Base-by-base conservation (phyloP, 2,797 vertebrate genomes). In the Trichosurus vulpecula region DNA sequence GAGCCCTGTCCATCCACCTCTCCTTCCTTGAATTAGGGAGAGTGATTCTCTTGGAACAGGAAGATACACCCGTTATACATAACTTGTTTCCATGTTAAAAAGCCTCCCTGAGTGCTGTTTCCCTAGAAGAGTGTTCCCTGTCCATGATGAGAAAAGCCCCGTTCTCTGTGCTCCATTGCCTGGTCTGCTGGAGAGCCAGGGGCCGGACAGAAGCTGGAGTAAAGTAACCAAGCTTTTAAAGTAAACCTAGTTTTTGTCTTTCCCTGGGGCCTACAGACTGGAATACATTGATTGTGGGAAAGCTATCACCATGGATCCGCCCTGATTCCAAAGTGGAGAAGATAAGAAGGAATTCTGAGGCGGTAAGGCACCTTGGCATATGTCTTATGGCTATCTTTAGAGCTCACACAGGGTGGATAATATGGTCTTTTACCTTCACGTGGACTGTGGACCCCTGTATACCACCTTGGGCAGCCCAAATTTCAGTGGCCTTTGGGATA, bases 261-360 rank as follows among this genome's bases (percentile, higher is more conserved):
- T 97, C 91, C 93, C 96, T 96, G 97, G 94, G 94, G 95, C 90
- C 25, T 95, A 35, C 98, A 99, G 99, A 99, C 97, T 99, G 99
- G 99, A 99, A 99, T 97, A 99, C 99, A 0, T 99, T 99, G 74
- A 99, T 99, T 95, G 99, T 99, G 92, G 99, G 99, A 56, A 99
- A 99, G 97, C 99, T 99, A 53, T 99, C 99, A 13, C 98, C 98
- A 52, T 99, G 99, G 99, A 99, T 99, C 93, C 98, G 99, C 6
- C 98, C 99, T 1, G 99, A 99, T 98, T 99, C 99, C 1, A 99
- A 99, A 96, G 98, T 99, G 93, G 98, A 99, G 97, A 98, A 98
- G 8, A 98, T 99, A 57, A 99, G 99, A 95, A 99, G 99, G 97
- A 99, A 99, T 97, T 99, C 99, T 0, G 99, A 99, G 95, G 98